These are phyloP conservation scores for Xylota segnis DNA, from an alignment of 2,888 invertebrate genomes.

Conservation along the genomic window DNA sequence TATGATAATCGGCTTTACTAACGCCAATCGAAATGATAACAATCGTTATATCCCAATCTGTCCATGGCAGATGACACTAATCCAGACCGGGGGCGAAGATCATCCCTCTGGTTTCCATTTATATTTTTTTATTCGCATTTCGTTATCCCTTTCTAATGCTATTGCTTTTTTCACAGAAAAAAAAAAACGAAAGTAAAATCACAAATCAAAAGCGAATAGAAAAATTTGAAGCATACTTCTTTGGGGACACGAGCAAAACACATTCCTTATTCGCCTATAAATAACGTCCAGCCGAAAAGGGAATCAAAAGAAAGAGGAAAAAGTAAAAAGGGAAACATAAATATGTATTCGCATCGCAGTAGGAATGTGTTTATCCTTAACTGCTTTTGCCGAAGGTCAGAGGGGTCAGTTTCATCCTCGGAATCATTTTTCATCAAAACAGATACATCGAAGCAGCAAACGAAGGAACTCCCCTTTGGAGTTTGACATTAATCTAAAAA, in stretches of 20 bases:
- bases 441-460: conserved; percentile 49
- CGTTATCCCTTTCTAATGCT: conserved; percentile 39
- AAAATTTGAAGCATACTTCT: conserved; percentile 37
- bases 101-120: conserved; percentile 26
- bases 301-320: background rate
- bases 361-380: conserved; percentile 59
- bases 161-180: conserved; percentile 29
- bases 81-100: conserved; percentile 38
- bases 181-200: conserved; percentile 55
- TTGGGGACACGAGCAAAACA: conserved; percentile 52
- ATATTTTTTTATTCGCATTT: conserved; percentile 39
- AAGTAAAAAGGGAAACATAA: conserved; percentile 33
- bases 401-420: conserved; percentile 64
- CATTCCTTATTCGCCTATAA: conserved; percentile 62
- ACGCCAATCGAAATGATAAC: background rate
- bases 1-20: background rate
- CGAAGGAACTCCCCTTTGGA: conserved; percentile 60
- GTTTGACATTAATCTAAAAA: conserved; percentile 76
- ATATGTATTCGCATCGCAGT: conserved; percentile 36
- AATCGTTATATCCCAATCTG: conserved; percentile 23
- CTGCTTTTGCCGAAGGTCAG: conserved; percentile 64
- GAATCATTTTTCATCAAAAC: conserved; percentile 61
- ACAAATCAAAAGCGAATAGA: conserved; percentile 68
- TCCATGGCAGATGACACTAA: conserved; percentile 52
- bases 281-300: conserved; percentile 52